Percentiles rank a stretch among this genome's conserved stretches.
phyloP scores from a whole-genome alignment of 2,888 invertebrate species.

The Scelioninae gen. 1 region DNA sequence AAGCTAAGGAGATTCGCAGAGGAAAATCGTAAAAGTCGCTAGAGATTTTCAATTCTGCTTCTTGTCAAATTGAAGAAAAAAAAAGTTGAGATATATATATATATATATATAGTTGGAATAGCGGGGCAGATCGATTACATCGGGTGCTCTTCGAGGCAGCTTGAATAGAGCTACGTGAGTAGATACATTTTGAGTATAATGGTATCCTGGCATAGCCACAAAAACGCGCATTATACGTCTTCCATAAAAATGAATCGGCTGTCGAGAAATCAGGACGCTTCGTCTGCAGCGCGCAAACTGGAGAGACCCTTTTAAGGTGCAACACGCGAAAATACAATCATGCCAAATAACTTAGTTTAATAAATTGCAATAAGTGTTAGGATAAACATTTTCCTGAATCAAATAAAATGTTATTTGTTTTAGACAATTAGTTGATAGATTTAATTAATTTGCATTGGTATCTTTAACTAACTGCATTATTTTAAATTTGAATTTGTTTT shows the following conservation, averaged over 20 bases:
- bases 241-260: conserved; percentile 72
- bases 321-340: conserved; percentile 61
- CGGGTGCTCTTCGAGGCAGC: conserved; percentile 56
- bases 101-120: conserved; percentile 49
- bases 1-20: conserved; percentile 28
- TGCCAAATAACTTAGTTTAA: conserved; percentile 24
- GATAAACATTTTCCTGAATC: too few relatives aligned
- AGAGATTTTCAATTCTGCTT: conserved; percentile 60
- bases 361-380: conserved; percentile 44
- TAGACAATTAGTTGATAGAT: too few relatives aligned
- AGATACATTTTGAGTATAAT: conserved; percentile 72
- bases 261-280: conserved; percentile 70
- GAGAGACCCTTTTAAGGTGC: conserved; percentile 38
- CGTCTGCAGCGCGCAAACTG: conserved; percentile 56
- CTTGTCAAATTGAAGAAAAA: conserved; percentile 62
- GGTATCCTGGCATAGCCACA: conserved; percentile 69
- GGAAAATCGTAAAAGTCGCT: conserved; percentile 44
- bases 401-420: too few relatives aligned
- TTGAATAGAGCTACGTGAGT: conserved; percentile 70
- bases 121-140: conserved; percentile 68
- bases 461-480: too few relatives aligned
- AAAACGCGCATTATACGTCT: conserved; percentile 70
- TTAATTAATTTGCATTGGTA: too few relatives aligned
- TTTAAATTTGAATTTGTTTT: too few relatives aligned
- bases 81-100: conserved; percentile 38